Evolutionary conservation across 2,888 invertebrate genomes (phyloP).

Genomic region (Catocala fraxini): DNA sequence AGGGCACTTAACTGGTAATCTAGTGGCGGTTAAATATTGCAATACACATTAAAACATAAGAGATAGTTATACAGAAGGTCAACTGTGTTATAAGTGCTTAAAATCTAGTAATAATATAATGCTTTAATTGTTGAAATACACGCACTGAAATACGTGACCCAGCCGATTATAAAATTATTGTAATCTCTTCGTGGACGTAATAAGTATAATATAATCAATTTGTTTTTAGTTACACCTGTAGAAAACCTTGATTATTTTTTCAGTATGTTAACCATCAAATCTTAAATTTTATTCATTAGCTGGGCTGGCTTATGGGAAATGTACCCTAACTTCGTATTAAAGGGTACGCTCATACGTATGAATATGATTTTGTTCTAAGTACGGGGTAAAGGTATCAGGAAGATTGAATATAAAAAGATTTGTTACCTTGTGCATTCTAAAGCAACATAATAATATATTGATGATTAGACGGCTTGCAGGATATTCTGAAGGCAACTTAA

Average conservation of each 20-base stretch:
- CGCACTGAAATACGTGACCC: constrained; percentile 19
- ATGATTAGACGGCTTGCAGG: too few species aligned
- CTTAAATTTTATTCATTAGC: too few species aligned
- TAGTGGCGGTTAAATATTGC: constrained; percentile 39
- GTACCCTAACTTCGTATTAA: too few species aligned
- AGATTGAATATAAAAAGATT: not conserved
- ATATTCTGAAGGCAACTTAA: too few species aligned
- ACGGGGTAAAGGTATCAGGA: not conserved
- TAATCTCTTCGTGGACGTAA: not conserved
- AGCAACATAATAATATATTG: too few species aligned
- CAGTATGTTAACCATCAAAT: too few species aligned
- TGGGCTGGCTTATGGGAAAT: too few species aligned
- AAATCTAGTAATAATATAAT: constrained; percentile 23
- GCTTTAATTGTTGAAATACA: constrained; percentile 44
- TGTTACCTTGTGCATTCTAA: not conserved
- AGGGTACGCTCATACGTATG: too few species aligned
- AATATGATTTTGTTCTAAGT: too few species aligned
- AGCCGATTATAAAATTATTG: constrained; percentile 2
- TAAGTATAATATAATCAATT: too few species aligned
- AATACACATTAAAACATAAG: constrained; percentile 35
- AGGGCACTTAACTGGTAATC: constrained; percentile 34
- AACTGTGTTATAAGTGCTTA: constrained; percentile 26
- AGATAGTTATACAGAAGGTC: constrained; percentile 51
- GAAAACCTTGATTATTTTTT: too few species aligned
- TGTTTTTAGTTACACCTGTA: too few species aligned